Evolutionary conservation across 2,113 vertebrate genomes (phyloP).

Genomic region (Syrmaticus mikado): DNA sequence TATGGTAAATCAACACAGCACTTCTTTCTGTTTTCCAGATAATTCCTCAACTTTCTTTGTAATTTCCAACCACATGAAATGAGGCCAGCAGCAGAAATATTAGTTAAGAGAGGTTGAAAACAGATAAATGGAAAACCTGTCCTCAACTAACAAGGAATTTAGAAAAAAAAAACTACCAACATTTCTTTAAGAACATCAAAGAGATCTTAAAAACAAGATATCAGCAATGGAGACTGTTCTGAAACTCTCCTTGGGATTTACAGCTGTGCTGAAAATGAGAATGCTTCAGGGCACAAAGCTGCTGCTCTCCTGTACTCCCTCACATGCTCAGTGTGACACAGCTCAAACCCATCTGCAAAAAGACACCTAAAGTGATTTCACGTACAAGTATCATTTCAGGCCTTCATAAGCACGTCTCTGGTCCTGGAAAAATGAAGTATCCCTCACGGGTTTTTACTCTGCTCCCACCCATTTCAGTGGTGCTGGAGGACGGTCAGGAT

Average conservation of each 20-base stretch:
- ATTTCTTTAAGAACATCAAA: not conserved
- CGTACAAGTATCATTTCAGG: not conserved
- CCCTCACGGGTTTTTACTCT: not conserved
- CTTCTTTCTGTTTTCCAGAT: not conserved
- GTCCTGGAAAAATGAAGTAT: not conserved
- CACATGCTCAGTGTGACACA: not conserved
- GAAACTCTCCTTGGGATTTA: not conserved
- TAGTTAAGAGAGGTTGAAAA: not conserved
- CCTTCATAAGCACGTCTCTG: not conserved
- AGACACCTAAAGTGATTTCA: not conserved
- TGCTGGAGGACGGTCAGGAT: accelerated
- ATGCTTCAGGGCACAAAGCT: not conserved
- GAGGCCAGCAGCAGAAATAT: not conserved
- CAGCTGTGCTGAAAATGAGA: not conserved
- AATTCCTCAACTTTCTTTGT: not conserved
- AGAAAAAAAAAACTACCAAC: not conserved
- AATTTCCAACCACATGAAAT: not conserved
- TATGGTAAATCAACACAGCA: not conserved
- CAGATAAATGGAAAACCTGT: not conserved
- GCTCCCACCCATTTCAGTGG: not conserved
- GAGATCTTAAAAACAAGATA: not conserved
- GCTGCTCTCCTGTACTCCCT: not conserved
- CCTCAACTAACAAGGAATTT: not conserved
- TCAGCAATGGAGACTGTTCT: not conserved
- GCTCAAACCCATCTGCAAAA: not conserved